Conservation (phyloP, 53 echinoderm and acorn worm species). For the Mesocentrotus franciscanus region DNA sequence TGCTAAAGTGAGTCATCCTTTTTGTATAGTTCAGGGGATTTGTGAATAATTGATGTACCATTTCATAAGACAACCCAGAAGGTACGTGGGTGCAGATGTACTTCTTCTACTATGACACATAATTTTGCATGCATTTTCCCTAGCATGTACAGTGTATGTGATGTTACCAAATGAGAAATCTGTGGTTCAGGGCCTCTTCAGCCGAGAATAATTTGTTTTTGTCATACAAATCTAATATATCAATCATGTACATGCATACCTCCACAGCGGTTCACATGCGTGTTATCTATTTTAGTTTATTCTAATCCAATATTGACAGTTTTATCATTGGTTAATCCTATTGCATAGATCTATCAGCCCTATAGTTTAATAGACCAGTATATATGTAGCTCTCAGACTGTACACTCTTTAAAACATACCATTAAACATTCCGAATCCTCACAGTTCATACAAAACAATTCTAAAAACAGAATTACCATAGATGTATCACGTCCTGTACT, state of each 20-base stretch:
- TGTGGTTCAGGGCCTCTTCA: not conserved
- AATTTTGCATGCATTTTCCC: not conserved
- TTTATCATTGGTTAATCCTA: not conserved
- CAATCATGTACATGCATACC: too few species aligned
- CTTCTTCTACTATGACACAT: not conserved
- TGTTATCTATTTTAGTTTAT: too few species aligned
- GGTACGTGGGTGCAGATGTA: not conserved
- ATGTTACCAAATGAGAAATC: not conserved
- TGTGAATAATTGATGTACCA: not conserved
- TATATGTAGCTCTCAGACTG: too few species aligned
- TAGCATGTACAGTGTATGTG: too few species aligned
- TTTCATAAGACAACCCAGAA: not conserved
- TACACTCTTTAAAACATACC: too few species aligned
- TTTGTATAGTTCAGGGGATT: not conserved
- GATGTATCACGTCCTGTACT: too few species aligned
- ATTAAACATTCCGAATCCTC: too few species aligned
- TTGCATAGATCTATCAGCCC: too few species aligned
- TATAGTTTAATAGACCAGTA: too few species aligned
- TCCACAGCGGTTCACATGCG: not conserved
- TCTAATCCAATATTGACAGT: not conserved
- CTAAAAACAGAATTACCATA: too few species aligned
- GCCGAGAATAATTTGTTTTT: not conserved
- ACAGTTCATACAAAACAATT: too few species aligned
- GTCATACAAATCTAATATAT: not conserved
- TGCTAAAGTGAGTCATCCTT: slow-evolving; percentile 6